Percentiles rank a stretch among this genome's conserved stretches.
These are phyloP conservation scores for Euura saliciscinereae DNA, from an alignment of 1,140 invertebrate species.

Conservation along the genomic window DNA sequence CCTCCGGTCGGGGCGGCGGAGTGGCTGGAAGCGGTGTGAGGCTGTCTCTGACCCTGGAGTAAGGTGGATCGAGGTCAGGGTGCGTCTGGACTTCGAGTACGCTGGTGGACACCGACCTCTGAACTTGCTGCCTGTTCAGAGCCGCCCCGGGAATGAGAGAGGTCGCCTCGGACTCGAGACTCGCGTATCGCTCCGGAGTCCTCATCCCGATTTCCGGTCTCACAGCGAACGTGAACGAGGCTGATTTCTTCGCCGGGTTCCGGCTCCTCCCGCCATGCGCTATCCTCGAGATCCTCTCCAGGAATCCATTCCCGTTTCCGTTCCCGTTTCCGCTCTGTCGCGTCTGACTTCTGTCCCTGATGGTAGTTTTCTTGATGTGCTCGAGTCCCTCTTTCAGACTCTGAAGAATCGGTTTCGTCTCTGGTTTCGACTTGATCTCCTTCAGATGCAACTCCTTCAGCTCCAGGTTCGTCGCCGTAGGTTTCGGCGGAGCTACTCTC, in stretches of 20 bases:
- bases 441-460: constrained; percentile 52
- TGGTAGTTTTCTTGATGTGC: constrained; percentile 53
- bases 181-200: constrained; percentile 51
- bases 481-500: constrained; percentile 51
- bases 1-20: constrained; percentile 43
- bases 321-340: constrained; percentile 24
- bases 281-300: constrained; percentile 54
- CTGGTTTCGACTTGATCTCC: constrained; percentile 52
- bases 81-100: constrained; percentile 47
- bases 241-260: constrained; percentile 56
- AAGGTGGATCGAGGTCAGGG: constrained; percentile 49
- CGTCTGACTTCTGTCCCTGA: constrained; percentile 46
- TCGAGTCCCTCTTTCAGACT: constrained; percentile 52
- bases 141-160: constrained; percentile 31
- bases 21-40: constrained; percentile 47
- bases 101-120: constrained; percentile 54
- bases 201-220: constrained; percentile 55
- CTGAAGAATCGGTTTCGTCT: constrained; percentile 53
- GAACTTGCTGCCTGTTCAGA: constrained; percentile 45
- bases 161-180: constrained; percentile 53
- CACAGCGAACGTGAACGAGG: constrained; percentile 54
- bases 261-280: constrained; percentile 49
- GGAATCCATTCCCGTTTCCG: constrained; percentile 37
- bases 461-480: constrained; percentile 32
- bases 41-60: constrained; percentile 56